phyloP scores from a whole-genome alignment of 1,140 invertebrate species.

The Papilio glaucus region DNA sequence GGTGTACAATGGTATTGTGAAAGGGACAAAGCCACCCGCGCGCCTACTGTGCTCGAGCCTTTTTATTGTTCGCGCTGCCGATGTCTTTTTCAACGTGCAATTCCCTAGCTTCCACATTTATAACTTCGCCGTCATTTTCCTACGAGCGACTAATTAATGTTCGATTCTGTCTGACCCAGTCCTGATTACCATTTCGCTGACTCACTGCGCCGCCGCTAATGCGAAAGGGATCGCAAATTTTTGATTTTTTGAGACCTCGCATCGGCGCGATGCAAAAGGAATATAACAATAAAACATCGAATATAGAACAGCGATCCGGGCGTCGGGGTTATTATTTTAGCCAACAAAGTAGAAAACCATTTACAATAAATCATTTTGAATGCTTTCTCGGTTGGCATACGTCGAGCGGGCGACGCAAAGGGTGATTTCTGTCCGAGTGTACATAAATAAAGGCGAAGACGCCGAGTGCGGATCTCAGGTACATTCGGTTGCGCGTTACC shows the following conservation, averaged over 20 bases:
- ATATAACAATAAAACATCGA: constrained; percentile 80
- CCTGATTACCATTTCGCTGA: constrained; percentile 63
- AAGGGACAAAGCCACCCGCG: constrained; percentile 74
- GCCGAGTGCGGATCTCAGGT: constrained; percentile 76
- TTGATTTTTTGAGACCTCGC: constrained; percentile 59
- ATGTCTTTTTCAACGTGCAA: constrained; percentile 69
- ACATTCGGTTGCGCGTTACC: constrained; percentile 61
- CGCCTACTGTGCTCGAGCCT: constrained; percentile 71
- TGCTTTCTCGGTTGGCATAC: constrained; percentile 80
- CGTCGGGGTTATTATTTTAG: constrained; percentile 80
- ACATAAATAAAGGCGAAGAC: constrained; percentile 81
- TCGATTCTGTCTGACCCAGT: constrained; percentile 46
- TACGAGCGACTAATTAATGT: constrained; percentile 58
- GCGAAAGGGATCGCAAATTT: constrained; percentile 72
- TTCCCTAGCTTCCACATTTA: constrained; percentile 54
- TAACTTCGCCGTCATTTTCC: constrained; percentile 46
- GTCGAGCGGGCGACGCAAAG: constrained; percentile 79
- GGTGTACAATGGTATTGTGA: constrained; percentile 66
- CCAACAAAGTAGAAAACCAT: constrained; percentile 83
- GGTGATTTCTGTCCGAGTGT: constrained; percentile 81
- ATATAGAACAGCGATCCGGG: constrained; percentile 78
- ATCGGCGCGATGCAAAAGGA: constrained; percentile 68
- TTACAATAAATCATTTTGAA: constrained; percentile 83
- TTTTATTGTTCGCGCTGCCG: constrained; percentile 70
- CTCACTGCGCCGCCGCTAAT: constrained; percentile 59